Conservation (phyloP, 2,888 invertebrate genomes). For the Malthinus seriepunctatus region DNA sequence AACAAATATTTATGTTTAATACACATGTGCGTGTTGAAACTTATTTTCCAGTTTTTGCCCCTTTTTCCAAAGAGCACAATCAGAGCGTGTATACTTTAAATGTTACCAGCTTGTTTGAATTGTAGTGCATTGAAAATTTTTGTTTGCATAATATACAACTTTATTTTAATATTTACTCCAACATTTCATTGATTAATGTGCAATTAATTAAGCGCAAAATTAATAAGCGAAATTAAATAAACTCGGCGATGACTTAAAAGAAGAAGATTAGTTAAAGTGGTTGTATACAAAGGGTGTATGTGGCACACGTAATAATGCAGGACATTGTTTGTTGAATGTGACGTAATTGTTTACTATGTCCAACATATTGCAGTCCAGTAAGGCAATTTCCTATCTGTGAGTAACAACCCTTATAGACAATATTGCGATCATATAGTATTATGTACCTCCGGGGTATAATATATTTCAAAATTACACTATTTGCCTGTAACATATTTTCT, state of each 20-base stretch:
- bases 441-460: not conserved
- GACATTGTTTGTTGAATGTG: constrained; percentile 46
- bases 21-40: constrained; percentile 35
- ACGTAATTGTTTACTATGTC: constrained; percentile 55
- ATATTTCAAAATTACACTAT: too few species aligned
- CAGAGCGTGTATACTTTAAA: constrained; percentile 25
- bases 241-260: not conserved
- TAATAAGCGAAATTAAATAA: constrained; percentile 7
- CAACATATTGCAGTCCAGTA: constrained; percentile 55
- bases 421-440: constrained; percentile 8
- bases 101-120: constrained; percentile 18
- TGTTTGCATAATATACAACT: constrained; percentile 4
- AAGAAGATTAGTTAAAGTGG: constrained; percentile 19
- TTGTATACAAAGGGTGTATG: constrained; percentile 25
- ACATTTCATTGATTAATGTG: constrained; percentile 13
- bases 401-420: constrained; percentile 18
- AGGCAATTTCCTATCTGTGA: constrained; percentile 51
- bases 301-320: constrained; percentile 44
- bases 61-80: constrained; percentile 24
- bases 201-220: constrained; percentile 8
- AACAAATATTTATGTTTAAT: constrained; percentile 37
- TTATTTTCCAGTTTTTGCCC: constrained; percentile 31
- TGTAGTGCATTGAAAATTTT: constrained; percentile 16
- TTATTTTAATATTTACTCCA: constrained; percentile 2
- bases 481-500: too few species aligned